phyloP scores from a whole-genome alignment of 1,140 invertebrate genomes.

The Euschistus heros region DNA sequence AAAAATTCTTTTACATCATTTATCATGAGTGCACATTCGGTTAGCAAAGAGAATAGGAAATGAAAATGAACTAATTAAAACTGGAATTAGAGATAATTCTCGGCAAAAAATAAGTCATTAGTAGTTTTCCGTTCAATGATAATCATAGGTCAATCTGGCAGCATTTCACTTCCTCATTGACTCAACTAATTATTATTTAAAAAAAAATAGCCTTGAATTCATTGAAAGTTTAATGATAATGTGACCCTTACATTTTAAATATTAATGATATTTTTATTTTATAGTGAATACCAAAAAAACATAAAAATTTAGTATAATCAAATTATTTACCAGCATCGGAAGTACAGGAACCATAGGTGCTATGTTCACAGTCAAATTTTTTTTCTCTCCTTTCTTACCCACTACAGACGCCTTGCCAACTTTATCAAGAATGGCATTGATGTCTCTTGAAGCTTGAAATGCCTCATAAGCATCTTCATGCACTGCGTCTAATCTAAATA shows the following conservation, averaged over 20 bases:
- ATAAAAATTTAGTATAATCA: not conserved
- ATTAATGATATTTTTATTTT: too few species aligned
- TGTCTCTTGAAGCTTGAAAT: conserved; percentile 73
- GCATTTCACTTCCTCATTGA: too few species aligned
- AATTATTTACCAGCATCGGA: conserved; percentile 64
- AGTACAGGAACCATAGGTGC: conserved; percentile 74
- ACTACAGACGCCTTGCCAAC: conserved; percentile 33
- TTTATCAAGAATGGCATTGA: conserved; percentile 58
- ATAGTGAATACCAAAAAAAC: not conserved
- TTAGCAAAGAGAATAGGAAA: too few species aligned
- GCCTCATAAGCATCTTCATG: conserved; percentile 76
- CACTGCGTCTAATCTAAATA: conserved; percentile 55
- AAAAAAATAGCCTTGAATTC: not conserved
- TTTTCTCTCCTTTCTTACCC: conserved; percentile 21
- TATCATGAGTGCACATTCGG: too few species aligned
- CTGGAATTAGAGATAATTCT: too few species aligned
- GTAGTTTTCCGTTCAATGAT: too few species aligned
- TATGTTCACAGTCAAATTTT: conserved; percentile 39
- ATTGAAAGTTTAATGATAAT: too few species aligned
- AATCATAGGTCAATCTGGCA: too few species aligned
- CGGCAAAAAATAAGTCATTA: too few species aligned
- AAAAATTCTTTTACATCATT: too few species aligned
- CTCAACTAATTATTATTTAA: not conserved
- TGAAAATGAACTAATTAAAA: too few species aligned
- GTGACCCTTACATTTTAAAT: too few species aligned